Evolutionary conservation across 2,113 vertebrate species (phyloP), one percentile per base, ranked within the genome.

Genomic region (Grammomys surdaster): DNA sequence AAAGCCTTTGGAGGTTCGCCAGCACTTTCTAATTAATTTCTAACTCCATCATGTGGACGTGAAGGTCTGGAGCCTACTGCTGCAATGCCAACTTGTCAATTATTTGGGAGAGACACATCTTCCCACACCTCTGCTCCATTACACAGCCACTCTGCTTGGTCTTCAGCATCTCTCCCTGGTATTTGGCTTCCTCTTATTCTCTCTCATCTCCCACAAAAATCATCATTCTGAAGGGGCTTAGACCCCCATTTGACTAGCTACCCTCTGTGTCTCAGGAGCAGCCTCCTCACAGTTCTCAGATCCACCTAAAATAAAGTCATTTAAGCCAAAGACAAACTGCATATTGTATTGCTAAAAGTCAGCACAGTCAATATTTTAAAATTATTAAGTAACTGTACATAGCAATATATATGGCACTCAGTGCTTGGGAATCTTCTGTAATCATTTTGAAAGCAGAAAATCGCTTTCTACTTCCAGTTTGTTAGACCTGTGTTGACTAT

Each of bases 371-470:
- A 46, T 56, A 48, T 56, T 86, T 95, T 70, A 24, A 4, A 28
- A 28, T 33, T 85, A 82, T 58, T 90, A 90, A 94, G 91, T 95
- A 58, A 88, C 7, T 2, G 16, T 67, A 96, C 94, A 19, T 65
- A 70, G 26, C 6, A 86, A 56, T 56, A 56, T n/a, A 11, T 90
- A 92, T 95, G 67, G 22, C 12, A 26, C 14, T 89, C 56, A 70
- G 51, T 92, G 69, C 75, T 88, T 75, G n/a, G 76, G 81, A 95
- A 78, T 63, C 76, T 91, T 93, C 84, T 51, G 5, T 65, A 89
- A 94, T 81, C 24, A 69, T 95, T 93, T 88, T 86, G 12, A 93
- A 96, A 97, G 46, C 46, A 92, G 40, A 93, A 97, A 73, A 90
- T 91, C 10, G 56, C 24, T 86, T 96, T 78, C 58, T 78, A 88